Percentiles rank a stretch among this genome's conserved stretches.
Conservation (phyloP, 2,113 vertebrate genomes). For the Corydoras sp. region DNA sequence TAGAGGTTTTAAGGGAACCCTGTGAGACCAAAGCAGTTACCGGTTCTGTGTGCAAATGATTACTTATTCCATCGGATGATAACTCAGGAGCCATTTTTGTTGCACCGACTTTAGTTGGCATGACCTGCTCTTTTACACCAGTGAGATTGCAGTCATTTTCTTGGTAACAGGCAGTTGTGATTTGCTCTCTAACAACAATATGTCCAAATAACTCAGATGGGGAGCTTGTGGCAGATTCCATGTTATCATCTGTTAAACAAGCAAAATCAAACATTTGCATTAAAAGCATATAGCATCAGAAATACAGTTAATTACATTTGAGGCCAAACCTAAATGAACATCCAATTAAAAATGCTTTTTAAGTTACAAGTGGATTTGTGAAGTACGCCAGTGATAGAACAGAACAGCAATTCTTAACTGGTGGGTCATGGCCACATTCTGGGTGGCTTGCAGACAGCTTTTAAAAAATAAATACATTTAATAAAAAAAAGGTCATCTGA, state of each 20-base stretch:
- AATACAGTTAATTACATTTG: too few relatives aligned
- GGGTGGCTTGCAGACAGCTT: too few relatives aligned
- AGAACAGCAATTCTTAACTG: too few relatives aligned
- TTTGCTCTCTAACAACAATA: constrained; percentile 62
- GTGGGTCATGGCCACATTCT: too few relatives aligned
- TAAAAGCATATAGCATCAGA: not conserved
- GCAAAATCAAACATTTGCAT: constrained; percentile 4
- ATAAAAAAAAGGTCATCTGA: too few relatives aligned
- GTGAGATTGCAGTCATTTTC: constrained; percentile 57
- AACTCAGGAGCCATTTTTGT: constrained; percentile 6
- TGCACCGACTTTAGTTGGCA: constrained; percentile 2
- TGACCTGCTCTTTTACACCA: constrained; percentile 56
- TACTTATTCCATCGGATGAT: constrained; percentile 3
- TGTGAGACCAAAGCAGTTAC: constrained; percentile 16
- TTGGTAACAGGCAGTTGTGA: constrained; percentile 55
- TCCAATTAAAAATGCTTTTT: too few relatives aligned
- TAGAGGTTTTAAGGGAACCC: constrained; percentile 8
- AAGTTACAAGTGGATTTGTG: too few relatives aligned
- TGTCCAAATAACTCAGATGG: constrained; percentile 61
- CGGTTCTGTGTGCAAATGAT: not conserved
- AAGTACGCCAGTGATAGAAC: too few relatives aligned
- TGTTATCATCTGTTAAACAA: constrained; percentile 41
- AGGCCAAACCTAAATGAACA: too few relatives aligned
- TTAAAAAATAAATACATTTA: too few relatives aligned
- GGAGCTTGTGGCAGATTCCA: constrained; percentile 14